Conservation (phyloP, 2,888 invertebrate species). For the Polymixis flavicincta region DNA sequence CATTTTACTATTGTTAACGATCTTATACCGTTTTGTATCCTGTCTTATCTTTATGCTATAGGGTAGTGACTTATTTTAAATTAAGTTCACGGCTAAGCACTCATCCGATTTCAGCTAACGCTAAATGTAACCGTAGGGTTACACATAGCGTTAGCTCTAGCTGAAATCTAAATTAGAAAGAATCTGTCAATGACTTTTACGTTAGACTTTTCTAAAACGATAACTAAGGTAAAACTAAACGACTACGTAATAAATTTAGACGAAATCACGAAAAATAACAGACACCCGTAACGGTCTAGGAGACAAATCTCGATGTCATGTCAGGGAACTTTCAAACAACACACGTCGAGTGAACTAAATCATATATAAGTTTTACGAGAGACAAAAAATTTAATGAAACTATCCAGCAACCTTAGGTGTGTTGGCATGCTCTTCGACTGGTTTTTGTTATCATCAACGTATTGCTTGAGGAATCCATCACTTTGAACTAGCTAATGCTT, state of each 20-base stretch:
- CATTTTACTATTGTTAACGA: neutral
- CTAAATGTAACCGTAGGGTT: neutral
- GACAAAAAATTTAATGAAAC: slow-evolving; percentile 12
- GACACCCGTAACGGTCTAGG: too few relatives aligned
- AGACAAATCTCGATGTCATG: neutral
- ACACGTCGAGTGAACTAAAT: slow-evolving; percentile 8
- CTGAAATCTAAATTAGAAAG: neutral
- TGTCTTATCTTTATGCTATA: neutral
- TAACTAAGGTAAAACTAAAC: neutral
- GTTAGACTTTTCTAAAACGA: neutral
- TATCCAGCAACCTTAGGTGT: slow-evolving; percentile 1
- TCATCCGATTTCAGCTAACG: too few relatives aligned
- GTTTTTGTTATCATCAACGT: neutral
- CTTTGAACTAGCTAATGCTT: slow-evolving; percentile 9
- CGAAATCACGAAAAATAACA: neutral
- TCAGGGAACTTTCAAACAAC: neutral
- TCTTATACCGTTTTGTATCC: neutral
- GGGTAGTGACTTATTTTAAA: neutral
- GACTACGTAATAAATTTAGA: too few relatives aligned
- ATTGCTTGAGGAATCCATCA: neutral
- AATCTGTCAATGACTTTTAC: neutral
- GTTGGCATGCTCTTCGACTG: slow-evolving; percentile 7
- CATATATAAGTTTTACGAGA: slow-evolving; percentile 17
- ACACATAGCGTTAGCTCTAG: too few relatives aligned
- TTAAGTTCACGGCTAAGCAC: neutral